Evolutionary conservation across 2,797 vertebrate species (phyloP), one percentile per base, ranked within the genome.

Genomic region (Hybognathus amarus): DNA sequence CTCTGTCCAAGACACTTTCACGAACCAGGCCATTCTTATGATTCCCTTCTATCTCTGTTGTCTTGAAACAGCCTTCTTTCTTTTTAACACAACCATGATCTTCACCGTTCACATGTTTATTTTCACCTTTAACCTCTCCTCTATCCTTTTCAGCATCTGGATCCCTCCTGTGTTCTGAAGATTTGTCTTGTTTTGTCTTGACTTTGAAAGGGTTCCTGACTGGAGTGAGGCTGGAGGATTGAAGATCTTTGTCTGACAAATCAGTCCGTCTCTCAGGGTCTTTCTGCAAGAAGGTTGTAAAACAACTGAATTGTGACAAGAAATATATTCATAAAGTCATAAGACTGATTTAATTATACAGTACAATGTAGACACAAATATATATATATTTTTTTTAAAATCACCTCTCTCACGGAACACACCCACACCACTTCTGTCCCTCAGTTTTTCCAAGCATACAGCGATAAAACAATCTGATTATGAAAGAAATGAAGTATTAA

Each of bases 201-300:
- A 92, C 93, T 90, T 95, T 97, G 79, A 99, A 99, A 0, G 97
- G 97, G 90, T 99, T 99, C 91, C 95, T 94, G 77, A 92, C 92
- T 11, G 87, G 75, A 0, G 88, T 91, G 42, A 92, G 86, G 85
- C 82, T 89, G 66, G 83, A 90, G 24, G 90, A 56, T 64, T 90
- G 88, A 0, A 84, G 86, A 78, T 89, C 87, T 52, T 79, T 67
- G 52, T 88, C 84, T 30, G 82, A 80, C 1, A 90, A 81, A 86
- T 90, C 90, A 59, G 40, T 88, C 77, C 73, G 90, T 36, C 89
- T 91, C 83, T 93, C 90, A 50, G 87, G 85, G 68, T 90, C 88
- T 47, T 92, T 93, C 97, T 98, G 92, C 59, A 83, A 82, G 18
- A 77, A 54, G 2, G 6, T 24, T 2, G 36, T 6, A 33, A 18